These are phyloP conservation scores for Poeciliopsis gracilis DNA, from an alignment of 2,797 vertebrate species.

Conservation along the genomic window DNA sequence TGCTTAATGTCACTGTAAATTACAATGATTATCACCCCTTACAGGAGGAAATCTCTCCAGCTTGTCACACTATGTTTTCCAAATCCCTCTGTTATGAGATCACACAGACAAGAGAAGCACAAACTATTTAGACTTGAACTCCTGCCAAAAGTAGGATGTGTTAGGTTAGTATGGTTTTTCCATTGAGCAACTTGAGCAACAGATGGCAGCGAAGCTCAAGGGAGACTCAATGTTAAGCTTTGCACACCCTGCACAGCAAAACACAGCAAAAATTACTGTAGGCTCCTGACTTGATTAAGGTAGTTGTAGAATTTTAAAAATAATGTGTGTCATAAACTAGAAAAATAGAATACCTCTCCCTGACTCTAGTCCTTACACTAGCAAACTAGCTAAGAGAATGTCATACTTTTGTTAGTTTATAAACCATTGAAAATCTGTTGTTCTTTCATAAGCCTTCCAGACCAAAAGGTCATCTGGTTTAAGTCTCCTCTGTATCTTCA, in stretches of 20 bases:
- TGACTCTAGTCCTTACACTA: background rate
- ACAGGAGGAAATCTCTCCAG: slow-evolving; percentile 44
- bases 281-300: background rate
- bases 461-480: too few species aligned
- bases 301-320: background rate
- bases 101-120: slow-evolving; percentile 7
- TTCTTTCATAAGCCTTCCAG: background rate
- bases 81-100: slow-evolving; percentile 42
- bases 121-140: slow-evolving; percentile 1
- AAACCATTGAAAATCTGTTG: background rate
- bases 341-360: background rate
- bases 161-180: background rate
- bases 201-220: background rate
- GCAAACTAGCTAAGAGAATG: background rate
- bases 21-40: slow-evolving; percentile 43
- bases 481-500: too few species aligned
- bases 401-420: background rate
- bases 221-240: slow-evolving; percentile 13
- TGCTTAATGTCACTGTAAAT: slow-evolving; percentile 27
- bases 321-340: background rate
- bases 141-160: slow-evolving; percentile 8
- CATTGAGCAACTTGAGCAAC: background rate
- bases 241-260: background rate
- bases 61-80: slow-evolving; percentile 45
- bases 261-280: background rate